A percentile compares a stretch with the other conserved stretches of the same genome.
phyloP scores from a whole-genome alignment of 2,113 vertebrate species.

The Uropsilus gracilis region DNA sequence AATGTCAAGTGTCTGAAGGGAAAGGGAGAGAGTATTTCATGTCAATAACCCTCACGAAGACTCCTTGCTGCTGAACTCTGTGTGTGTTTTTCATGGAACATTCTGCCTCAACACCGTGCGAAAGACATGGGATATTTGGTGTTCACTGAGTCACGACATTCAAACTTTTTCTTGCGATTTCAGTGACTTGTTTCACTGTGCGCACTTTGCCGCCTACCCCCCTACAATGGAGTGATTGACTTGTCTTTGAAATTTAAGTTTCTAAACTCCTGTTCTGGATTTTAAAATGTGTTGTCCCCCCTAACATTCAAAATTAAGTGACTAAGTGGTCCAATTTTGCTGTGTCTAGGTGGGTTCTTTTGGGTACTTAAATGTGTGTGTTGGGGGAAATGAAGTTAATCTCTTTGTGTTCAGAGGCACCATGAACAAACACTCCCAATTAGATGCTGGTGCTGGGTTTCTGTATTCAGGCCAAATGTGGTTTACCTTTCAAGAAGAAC shows the following conservation, averaged over 20 bases:
- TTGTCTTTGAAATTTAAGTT: conserved; percentile 8
- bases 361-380: background rate
- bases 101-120: background rate
- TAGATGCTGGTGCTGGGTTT: background rate
- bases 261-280: background rate
- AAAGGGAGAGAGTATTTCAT: background rate
- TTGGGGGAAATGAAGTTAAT: background rate
- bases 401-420: background rate
- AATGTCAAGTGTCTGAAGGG: background rate
- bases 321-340: background rate
- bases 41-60: background rate
- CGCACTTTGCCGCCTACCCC: background rate
- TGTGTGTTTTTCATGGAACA: background rate
- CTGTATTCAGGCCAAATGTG: background rate
- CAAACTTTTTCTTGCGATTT: background rate
- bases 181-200: background rate
- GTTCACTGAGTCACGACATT: background rate
- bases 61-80: background rate
- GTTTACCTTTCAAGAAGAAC: background rate
- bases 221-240: background rate
- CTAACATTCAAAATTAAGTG: background rate
- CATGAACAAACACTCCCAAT: background rate
- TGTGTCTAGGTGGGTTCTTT: background rate
- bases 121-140: background rate
- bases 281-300: background rate